These are phyloP conservation scores for Nesidiocoris tenuis DNA, from an alignment of 2,888 invertebrate species.

Conservation along the genomic window DNA sequence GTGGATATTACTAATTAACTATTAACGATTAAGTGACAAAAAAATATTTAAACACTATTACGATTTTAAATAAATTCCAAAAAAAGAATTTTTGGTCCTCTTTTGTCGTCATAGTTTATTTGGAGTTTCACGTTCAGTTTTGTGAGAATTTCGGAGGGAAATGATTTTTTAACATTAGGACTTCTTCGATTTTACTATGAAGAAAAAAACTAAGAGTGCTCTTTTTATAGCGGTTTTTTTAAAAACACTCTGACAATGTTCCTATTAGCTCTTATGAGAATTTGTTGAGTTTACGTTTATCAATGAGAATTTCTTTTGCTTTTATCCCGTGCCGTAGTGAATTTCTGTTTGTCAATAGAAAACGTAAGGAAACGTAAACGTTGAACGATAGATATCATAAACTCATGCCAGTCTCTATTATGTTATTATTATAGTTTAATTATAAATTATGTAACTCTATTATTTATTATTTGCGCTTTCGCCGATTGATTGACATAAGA, in stretches of 20 bases:
- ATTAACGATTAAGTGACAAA: conserved; percentile 43
- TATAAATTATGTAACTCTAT: too few species aligned
- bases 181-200: conserved; percentile 7
- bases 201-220: conserved; percentile 20
- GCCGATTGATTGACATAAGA: too few species aligned
- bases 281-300: conserved; percentile 44
- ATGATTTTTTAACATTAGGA: neutral
- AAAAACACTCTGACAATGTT: conserved; percentile 41
- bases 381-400: conserved; percentile 8
- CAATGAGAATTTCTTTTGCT: neutral
- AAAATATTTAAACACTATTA: conserved; percentile 48
- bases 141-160: conserved; percentile 7
- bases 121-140: conserved; percentile 21
- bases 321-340: neutral
- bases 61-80: conserved; percentile 44
- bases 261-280: conserved; percentile 44
- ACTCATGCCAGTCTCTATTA: conserved; percentile 22
- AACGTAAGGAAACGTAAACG: neutral
- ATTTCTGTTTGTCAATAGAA: conserved; percentile 20
- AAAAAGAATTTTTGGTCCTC: conserved; percentile 7
- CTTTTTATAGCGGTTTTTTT: conserved; percentile 36
- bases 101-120: conserved; percentile 36
- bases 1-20: conserved; percentile 46
- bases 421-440: neutral
- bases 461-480: too few species aligned